Base-by-base conservation (phyloP, 2,797 vertebrate genomes). In the Silurus aristotelis region DNA sequence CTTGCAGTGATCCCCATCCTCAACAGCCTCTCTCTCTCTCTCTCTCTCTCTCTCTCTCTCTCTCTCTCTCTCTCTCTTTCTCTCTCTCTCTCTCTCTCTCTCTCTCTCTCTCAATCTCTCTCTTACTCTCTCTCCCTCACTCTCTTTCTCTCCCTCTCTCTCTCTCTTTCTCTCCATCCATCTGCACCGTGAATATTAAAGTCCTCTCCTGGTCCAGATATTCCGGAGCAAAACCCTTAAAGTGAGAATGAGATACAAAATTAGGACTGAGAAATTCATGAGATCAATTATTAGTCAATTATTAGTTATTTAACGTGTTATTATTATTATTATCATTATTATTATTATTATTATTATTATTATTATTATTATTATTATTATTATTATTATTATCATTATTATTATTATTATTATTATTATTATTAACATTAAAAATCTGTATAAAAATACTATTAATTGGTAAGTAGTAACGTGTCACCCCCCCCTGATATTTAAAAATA, bases 141-240 rank as follows among this genome's bases (percentile, higher is more conserved):
- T 3, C 63, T 25, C 79, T 67, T 64, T 12, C 75, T 80, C 66
- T 70, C 38, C 27, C 72, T 71, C 67, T 7, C 46, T 27, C 22
- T 55, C 52, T 17, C 2, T 19, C 52, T 56, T n/a, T 52, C 43
- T 19, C 58, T 60, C 20, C 8, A 20, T 64, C 92, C 92, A 94
- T 95, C 92, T 94, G 93, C 90, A 92, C 90, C 77, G 87, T 64
- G 43, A 63, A 46, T 46, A 52, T 48, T 13, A 72, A 31, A 56
- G 20, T 19, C 52, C 22, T 25, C 12, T 38, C 13, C 20, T 19
- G 19, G 48, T 9, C n/a, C 55, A 8, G 3, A 56, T 58, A 19
- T 60, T 77, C 55, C 17, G 1, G 75, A 20, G 7, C 73, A 0
- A 17, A 31, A 77, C 25, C 25, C 17, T 77, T 19, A 31, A 27